Conservation (phyloP, 1,140 invertebrate species). For the Mycetomoellerius zeteki region DNA sequence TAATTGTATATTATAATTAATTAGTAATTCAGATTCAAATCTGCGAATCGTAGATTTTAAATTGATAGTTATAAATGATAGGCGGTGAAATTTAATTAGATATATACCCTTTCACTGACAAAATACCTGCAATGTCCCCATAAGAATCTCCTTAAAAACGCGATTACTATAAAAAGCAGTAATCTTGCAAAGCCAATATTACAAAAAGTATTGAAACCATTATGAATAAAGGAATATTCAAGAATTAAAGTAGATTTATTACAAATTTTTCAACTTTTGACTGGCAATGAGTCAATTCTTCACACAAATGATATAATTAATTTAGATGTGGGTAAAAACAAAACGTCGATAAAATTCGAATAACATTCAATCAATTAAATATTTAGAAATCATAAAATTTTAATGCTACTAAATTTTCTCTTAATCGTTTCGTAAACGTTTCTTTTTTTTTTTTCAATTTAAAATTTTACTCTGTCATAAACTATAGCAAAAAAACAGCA, state of each 20-base stretch:
- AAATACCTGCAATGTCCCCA: not conserved
- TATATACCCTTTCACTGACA: not conserved
- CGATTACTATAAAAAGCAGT: not conserved
- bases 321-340: not conserved
- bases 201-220: not conserved
- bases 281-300: not conserved
- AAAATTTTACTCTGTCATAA: not conserved
- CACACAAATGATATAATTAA: not conserved
- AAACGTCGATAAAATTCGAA: not conserved
- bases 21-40: not conserved
- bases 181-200: not conserved
- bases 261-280: not conserved
- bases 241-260: not conserved
- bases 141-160: constrained; percentile 22
- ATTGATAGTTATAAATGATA: not conserved
- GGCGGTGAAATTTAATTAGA: constrained; percentile 22
- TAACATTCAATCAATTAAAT: constrained; percentile 1
- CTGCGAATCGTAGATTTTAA: not conserved
- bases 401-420: not conserved
- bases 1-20: constrained; percentile 29
- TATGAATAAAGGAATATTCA: not conserved
- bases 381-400: not conserved
- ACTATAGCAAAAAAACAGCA: not conserved
- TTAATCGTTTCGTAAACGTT: not conserved
- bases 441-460: not conserved